Conservation (phyloP, 2,797 vertebrate genomes). For the Sebastes vulpes region DNA sequence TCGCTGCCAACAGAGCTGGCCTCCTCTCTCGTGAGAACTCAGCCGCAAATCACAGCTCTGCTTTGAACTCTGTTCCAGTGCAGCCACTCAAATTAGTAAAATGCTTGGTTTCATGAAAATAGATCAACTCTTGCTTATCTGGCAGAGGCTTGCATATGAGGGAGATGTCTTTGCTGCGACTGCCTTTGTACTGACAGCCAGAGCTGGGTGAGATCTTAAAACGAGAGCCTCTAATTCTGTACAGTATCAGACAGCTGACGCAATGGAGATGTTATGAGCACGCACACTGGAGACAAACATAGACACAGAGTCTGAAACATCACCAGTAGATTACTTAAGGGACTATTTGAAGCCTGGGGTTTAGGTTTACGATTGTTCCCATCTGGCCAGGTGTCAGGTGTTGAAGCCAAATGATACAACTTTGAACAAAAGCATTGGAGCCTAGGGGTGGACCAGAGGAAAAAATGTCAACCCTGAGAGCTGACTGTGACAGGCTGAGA, state of each 20-base stretch:
- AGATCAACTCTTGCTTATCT: constrained; percentile 75
- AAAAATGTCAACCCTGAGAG: not conserved
- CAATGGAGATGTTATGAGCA: constrained; percentile 31
- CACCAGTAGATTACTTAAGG: constrained; percentile 7
- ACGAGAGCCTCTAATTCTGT: constrained; percentile 47
- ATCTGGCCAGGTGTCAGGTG: not conserved
- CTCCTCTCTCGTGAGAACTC: constrained; percentile 62
- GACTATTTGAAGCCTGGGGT: constrained; percentile 8
- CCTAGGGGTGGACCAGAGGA: not conserved
- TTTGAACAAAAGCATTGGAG: not conserved
- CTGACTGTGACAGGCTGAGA: not conserved
- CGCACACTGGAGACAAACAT: constrained; percentile 27
- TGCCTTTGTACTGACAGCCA: constrained; percentile 72
- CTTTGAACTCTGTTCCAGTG: constrained; percentile 82
- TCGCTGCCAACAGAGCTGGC: constrained; percentile 67
- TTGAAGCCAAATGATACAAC: not conserved
- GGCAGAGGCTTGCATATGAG: constrained; percentile 63
- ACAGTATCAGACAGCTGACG: constrained; percentile 56
- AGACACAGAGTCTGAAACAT: constrained; percentile 14
- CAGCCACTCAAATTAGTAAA: constrained; percentile 81
- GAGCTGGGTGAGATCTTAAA: constrained; percentile 50
- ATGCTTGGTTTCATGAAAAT: constrained; percentile 69
- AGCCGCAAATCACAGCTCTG: constrained; percentile 73
- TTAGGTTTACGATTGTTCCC: not conserved
- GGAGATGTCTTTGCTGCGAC: constrained; percentile 46